Evolutionary conservation across 2,113 vertebrate species (phyloP), one percentile per base, ranked within the genome.

Genomic region (Podarcis muralis): DNA sequence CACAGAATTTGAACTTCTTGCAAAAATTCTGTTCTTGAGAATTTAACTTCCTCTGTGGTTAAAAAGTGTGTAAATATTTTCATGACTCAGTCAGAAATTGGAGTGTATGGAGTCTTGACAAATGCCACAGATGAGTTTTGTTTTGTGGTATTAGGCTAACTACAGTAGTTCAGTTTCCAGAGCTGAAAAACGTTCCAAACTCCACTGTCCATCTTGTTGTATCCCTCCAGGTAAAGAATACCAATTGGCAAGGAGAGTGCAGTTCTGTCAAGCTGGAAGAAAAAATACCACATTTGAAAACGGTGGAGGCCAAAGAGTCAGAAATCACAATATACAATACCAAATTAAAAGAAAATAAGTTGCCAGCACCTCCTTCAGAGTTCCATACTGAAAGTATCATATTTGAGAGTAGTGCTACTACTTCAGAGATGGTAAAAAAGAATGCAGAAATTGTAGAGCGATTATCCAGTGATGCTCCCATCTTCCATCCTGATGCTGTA

Each of bases 121-220:
- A 35, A 62, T 35, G 2, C 18, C 6, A 53, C 13, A 27, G n/a
- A 18, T 80, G 13, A 81, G 32, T 4, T 32, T 57, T 80, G 53
- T 57, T n/a, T 20, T n/a, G 53, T 80, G 13, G 59, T 62, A 80
- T 57, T 57, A 9, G 6, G 48, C 18, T 57, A 57, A 82, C 82
- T 98, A 68, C 68, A 96, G 99, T 35, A 98, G 98, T 0, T 96
- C 97, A 98, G 81, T 96, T 98, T n/a, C 97, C 98, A 13, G 95
- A 96, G 84, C 96, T 96, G 92, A 97, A 97, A 27, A 92, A 95
- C 35, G 91, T 96, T 76, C 94, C 96, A 74, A 96, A 90, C 83
- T 96, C 97, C 53, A 94, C 96, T 94, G 95, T 97, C 92, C 95
- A 96, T n/a, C 96, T 96, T 95, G 94, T 96, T 94, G 93, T 95